Percentiles rank a stretch among this genome's conserved stretches.
Evolutionary conservation across 2,113 vertebrate species (phyloP).

Genomic region (Prionailurus bengalensis): DNA sequence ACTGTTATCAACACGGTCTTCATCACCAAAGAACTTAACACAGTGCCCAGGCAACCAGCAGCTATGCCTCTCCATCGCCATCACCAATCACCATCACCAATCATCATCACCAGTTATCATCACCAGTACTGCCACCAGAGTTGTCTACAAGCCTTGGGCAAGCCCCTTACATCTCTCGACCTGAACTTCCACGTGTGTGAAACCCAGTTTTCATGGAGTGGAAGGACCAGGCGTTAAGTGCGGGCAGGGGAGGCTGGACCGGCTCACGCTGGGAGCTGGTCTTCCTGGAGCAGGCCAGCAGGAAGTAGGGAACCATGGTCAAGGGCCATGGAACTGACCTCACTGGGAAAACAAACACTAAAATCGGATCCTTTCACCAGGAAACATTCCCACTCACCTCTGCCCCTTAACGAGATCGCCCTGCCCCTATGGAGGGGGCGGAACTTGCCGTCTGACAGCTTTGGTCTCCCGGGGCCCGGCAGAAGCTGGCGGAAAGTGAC

Average conservation of each 20-base stretch:
- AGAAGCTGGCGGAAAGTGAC: background rate
- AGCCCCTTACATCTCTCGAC: background rate
- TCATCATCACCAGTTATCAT: no score
- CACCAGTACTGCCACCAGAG: fast-evolving
- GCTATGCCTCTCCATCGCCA: background rate
- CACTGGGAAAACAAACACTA: background rate
- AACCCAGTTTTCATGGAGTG: fast-evolving
- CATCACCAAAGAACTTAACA: background rate
- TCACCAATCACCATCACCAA: fast-evolving
- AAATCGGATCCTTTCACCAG: background rate
- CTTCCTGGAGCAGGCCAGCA: no score
- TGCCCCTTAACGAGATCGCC: background rate
- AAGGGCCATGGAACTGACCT: background rate
- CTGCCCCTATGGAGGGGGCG: fast-evolving
- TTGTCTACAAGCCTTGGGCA: fast-evolving
- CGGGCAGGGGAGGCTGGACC: fast-evolving
- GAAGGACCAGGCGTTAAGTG: fast-evolving
- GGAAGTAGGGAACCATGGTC: fast-evolving
- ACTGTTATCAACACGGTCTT: background rate
- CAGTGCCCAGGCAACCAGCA: background rate
- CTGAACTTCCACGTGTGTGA: fast-evolving
- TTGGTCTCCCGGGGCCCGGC: background rate
- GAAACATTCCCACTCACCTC: slow-evolving; percentile 54
- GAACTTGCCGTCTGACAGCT: background rate
- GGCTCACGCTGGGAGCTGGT: background rate